Conservation (phyloP, 1,140 invertebrate genomes). For the Stegodyphus dumicola region DNA sequence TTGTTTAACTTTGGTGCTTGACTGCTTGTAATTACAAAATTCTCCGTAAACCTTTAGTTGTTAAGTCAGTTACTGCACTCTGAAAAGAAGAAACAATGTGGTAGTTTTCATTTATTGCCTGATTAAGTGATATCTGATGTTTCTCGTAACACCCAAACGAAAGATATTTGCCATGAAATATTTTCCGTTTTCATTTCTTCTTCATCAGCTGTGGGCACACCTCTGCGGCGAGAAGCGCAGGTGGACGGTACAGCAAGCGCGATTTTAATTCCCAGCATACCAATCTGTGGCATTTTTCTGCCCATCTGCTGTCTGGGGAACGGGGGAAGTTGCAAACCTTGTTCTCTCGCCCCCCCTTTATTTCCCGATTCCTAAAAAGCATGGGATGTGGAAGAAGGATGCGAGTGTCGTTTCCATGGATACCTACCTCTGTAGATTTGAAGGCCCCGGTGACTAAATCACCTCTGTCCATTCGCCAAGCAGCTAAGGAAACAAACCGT, state of each 20-base stretch:
- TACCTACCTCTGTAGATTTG: conserved; percentile 55
- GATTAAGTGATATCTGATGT: too few relatives aligned
- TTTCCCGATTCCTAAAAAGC: conserved; percentile 13
- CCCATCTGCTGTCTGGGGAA: conserved; percentile 32
- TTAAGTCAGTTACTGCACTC: too few relatives aligned
- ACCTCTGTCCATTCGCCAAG: conserved; percentile 60
- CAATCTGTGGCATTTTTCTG: conserved; percentile 45
- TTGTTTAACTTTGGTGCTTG: too few relatives aligned
- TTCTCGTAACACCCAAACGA: too few relatives aligned
- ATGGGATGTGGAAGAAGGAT: conserved; percentile 29
- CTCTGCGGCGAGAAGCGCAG: conserved; percentile 6
- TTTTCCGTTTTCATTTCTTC: background rate
- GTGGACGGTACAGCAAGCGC: conserved; percentile 21
- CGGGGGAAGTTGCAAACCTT: background rate
- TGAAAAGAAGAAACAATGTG: too few relatives aligned
- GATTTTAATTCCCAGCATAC: conserved; percentile 53
- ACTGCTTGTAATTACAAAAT: too few relatives aligned
- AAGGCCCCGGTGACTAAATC: conserved; percentile 60
- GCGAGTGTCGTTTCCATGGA: conserved; percentile 59
- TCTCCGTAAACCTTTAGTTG: too few relatives aligned
- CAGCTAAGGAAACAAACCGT: conserved; percentile 62
- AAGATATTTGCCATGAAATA: background rate
- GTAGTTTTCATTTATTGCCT: too few relatives aligned
- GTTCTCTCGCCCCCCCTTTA: background rate
- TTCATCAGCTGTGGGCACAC: background rate